Evolutionary conservation across 2,888 invertebrate species (phyloP), one percentile per base, ranked within the genome.

Genomic region (Cerceris ruficornis): DNA sequence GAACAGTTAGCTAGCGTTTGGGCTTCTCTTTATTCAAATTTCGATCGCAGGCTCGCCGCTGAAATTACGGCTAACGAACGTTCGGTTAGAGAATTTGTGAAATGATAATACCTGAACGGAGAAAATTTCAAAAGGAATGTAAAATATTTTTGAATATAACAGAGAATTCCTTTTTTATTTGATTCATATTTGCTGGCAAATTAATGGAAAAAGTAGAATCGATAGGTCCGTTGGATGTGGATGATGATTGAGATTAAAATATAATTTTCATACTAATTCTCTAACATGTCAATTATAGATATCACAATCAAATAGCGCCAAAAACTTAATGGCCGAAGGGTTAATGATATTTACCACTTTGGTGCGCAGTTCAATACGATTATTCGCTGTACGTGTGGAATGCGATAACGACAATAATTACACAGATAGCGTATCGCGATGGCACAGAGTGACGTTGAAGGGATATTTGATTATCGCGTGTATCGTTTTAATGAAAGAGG

Each of bases 401-500:
- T 17, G 58, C 55, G 72, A 65, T 76, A 69, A 72, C 64, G 54
- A 39, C 61, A 79, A 68, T 79, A 79, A 79, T 72, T 72, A 72
- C 60, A 59, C 58, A 55, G 65, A 77, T 68, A 69, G 65, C 43
- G 68, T 50, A 73, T 70, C 54, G 52, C 42, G 68, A 62, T 66
- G 67, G 49, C 62, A 65, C 65, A 75, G 68, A 82, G 68, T 64
- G 75, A 82, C 64, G 68, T 69, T 65, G 60, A 69, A 75, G 69
- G 69, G 80, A 66, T 72, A 80, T 82, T 80, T 76, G 74, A 84
- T 84, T 80, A 85, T 74, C 78, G 70, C 54, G 61, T 41, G 73
- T 75, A 75, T 83, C 75, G 76, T 78, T 83, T 81, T 70, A 81
- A 75, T 78, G 85, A 78, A 85, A 73, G 76, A 69, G 83, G 70